phyloP scores from a whole-genome alignment of 2,888 invertebrate genomes.

The Allygus modestus region DNA sequence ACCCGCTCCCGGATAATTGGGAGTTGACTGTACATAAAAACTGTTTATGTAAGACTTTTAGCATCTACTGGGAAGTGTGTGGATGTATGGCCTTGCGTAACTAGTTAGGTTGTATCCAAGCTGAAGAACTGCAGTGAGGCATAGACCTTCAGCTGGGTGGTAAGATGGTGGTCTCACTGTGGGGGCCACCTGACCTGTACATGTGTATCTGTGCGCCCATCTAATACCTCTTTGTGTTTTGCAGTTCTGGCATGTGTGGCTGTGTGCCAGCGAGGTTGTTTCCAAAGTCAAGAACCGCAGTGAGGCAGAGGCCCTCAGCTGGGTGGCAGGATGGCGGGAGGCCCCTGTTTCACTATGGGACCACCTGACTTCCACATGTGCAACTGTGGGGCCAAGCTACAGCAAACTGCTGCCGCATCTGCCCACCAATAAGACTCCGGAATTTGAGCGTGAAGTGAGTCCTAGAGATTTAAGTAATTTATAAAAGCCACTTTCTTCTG shows the following conservation, averaged over 20 bases:
- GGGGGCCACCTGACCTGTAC: too few relatives aligned
- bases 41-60: too few relatives aligned
- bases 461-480: not conserved
- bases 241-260: conserved; percentile 40
- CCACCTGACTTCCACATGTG: not conserved
- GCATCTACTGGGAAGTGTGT: too few relatives aligned
- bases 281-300: conserved; percentile 33
- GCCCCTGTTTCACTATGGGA: not conserved
- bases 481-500: not conserved
- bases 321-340: not conserved
- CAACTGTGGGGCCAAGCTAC: not conserved
- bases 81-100: too few relatives aligned
- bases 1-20: too few relatives aligned
- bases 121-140: too few relatives aligned
- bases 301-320: not conserved
- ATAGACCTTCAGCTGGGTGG: too few relatives aligned
- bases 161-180: too few relatives aligned
- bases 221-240: too few relatives aligned
- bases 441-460: conserved; percentile 51
- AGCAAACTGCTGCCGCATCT: conserved; percentile 7
- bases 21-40: too few relatives aligned
- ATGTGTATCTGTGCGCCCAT: too few relatives aligned
- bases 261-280: not conserved
- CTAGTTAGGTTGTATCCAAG: too few relatives aligned
- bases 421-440: conserved; percentile 22